phyloP scores from a whole-genome alignment of 2,888 invertebrate species.

The Ferrisia virgata region DNA sequence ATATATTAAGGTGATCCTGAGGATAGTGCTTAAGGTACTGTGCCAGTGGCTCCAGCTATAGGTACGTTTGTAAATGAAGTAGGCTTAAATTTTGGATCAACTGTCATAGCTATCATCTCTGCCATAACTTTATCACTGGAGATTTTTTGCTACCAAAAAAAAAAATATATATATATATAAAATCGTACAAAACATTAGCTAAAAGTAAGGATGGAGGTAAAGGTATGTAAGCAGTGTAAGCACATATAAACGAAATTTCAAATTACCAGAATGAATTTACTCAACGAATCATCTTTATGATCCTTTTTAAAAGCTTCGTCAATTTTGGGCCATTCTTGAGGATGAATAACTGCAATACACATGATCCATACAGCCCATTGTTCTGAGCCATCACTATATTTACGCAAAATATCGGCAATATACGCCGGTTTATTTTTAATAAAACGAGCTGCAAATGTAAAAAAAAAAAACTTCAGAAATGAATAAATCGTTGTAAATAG shows the following conservation, averaged over 20 bases:
- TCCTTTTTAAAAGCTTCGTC: not conserved
- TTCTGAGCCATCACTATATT: not conserved
- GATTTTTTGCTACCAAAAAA: not conserved
- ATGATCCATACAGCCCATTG: not conserved
- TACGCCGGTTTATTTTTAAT: not conserved
- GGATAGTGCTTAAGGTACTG: too few species aligned
- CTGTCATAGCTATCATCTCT: not conserved
- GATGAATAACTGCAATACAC: not conserved
- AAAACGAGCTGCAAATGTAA: not conserved
- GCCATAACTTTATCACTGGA: not conserved
- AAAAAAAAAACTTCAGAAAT: too few species aligned
- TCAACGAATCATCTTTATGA: not conserved
- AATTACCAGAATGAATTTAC: not conserved
- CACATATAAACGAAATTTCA: too few species aligned
- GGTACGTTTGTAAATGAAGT: not conserved
- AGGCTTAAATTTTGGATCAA: not conserved
- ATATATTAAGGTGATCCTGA: too few species aligned
- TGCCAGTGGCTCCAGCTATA: too few species aligned
- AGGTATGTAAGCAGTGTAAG: too few species aligned
- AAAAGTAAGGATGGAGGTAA: too few species aligned
- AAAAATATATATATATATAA: too few species aligned
- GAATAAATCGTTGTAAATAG: too few species aligned
- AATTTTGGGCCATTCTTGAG: not conserved
- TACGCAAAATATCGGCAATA: not conserved
- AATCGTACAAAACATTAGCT: too few species aligned